These are phyloP conservation scores for Myrmecophaga tridactyla DNA, from an alignment of 2,113 vertebrate genomes.

Conservation along the genomic window DNA sequence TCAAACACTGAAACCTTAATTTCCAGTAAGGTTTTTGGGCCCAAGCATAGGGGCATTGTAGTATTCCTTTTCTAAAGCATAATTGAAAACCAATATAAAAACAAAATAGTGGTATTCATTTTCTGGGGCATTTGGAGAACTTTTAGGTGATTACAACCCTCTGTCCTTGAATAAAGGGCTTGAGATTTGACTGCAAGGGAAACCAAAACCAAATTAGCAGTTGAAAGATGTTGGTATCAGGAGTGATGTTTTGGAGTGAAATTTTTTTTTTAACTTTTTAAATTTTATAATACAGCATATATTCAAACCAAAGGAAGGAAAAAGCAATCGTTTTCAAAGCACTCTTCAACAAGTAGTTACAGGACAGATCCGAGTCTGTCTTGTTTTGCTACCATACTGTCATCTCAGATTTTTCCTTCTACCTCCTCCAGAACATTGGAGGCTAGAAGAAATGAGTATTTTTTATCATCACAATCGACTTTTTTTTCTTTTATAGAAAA, in stretches of 20 bases:
- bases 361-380: no score
- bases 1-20: neutral
- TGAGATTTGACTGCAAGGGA: conserved; percentile 30
- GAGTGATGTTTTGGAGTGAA: neutral
- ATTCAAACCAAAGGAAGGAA: no score
- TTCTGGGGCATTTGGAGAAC: neutral
- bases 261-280: no score
- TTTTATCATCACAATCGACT: no score
- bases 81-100: conserved; percentile 21
- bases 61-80: neutral
- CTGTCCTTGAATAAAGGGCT: neutral
- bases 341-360: no score
- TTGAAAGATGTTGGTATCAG: neutral
- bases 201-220: neutral
- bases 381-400: no score
- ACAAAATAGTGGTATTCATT: neutral
- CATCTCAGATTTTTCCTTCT: no score
- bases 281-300: no score
- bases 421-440: no score
- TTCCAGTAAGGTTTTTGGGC: neutral
- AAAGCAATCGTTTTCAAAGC: no score
- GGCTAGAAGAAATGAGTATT: no score
- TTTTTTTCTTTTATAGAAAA: no score
- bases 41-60: neutral
- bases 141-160: neutral